Evolutionary conservation across 1,140 invertebrate species (phyloP), one percentile per base, ranked within the genome.

Genomic region (Planococcus citri): DNA sequence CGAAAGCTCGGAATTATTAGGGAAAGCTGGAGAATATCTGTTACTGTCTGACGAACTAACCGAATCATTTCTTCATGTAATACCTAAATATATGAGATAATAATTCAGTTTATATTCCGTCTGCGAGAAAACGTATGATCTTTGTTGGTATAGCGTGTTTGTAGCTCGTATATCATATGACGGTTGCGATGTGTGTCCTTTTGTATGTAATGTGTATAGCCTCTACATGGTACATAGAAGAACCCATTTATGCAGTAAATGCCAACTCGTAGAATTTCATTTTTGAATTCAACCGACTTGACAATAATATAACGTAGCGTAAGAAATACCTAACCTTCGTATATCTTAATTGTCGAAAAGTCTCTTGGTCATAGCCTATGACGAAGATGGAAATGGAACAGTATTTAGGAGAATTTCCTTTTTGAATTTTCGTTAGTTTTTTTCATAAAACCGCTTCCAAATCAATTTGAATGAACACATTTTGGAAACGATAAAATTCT

Each of bases 11-110:
- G 60, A 64, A 64, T 64, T 64, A 64, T 64, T 64, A 64, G 20
- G 22, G 60, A 27, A 25, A 64, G 60, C 22, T 25, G 20, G 24
- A 22, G 60, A 64, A 64, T 64, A 64, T 64, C 60, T 64, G 60
- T 64, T 64, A 64, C 60, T 64, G 60, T 64, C 60, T 64, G 60
- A 64, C 20, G 60, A 64, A 24, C 10, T 64, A 64, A 64, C 60
- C 17, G 60, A 64, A 64, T 64, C 60, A 64, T 64, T 64, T 64
- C 60, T 64, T 64, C 60, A 64, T 64, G 22, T 64, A 64, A 64
- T 64, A 64, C 60, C 60, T 24, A 64, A 64, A 64, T 27, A 27
- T 64, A 64, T 64, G 60, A 64, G 60, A 64, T 64, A 64, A 64
- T 64, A 64, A 64, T 64, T 64, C 60, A 64, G 60, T 64, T 64